These are phyloP conservation scores for Poecilobothrus nobilitatus DNA, from an alignment of 2,888 invertebrate species.

Conservation along the genomic window DNA sequence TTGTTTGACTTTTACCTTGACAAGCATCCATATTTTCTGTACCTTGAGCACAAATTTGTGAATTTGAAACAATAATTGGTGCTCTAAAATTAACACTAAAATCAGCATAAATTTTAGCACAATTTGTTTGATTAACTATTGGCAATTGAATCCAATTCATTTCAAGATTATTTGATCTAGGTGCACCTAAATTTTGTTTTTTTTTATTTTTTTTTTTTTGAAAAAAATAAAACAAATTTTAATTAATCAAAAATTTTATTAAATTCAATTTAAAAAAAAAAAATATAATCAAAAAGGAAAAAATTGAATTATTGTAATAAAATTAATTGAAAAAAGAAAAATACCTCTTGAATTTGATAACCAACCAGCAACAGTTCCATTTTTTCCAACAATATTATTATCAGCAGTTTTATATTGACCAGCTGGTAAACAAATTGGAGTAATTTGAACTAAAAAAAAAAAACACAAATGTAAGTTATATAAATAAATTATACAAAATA, in stretches of 20 bases:
- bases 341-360: slow-evolving; percentile 56
- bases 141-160: slow-evolving; percentile 45
- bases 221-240: not conserved
- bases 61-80: slow-evolving; percentile 41
- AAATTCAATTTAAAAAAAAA: not conserved
- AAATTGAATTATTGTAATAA: too few relatives aligned
- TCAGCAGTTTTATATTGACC: slow-evolving; percentile 28
- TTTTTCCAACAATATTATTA: slow-evolving; percentile 43
- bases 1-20: slow-evolving; percentile 35
- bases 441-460: slow-evolving; percentile 32
- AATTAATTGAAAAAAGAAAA: not conserved
- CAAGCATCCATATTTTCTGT: slow-evolving; percentile 42
- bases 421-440: slow-evolving; percentile 49
- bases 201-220: slow-evolving; percentile 6
- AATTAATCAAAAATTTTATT: not conserved
- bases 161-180: slow-evolving; percentile 23
- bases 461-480: not conserved
- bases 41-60: slow-evolving; percentile 42
- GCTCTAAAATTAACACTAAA: slow-evolving; percentile 41
- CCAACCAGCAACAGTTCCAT: slow-evolving; percentile 65
- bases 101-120: slow-evolving; percentile 39
- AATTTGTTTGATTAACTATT: slow-evolving; percentile 40
- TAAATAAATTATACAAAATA: slow-evolving; percentile 12
- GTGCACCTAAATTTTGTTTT: slow-evolving; percentile 8
- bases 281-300: not conserved